Conservation (phyloP, 2,888 invertebrate genomes). For the Spialia ferax region DNA sequence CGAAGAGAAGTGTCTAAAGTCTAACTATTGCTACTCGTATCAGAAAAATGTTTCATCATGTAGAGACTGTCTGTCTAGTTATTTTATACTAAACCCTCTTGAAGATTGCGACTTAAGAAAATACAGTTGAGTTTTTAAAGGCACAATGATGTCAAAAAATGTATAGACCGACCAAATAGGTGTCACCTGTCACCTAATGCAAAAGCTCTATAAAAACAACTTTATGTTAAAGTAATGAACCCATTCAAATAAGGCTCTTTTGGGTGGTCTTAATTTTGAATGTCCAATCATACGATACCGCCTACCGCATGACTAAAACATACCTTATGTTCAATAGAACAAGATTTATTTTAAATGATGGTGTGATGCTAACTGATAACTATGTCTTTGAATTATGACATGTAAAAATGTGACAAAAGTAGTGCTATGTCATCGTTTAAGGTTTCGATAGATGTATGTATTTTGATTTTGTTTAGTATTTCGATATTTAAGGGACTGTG, state of each 20-base stretch:
- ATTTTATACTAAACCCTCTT: not conserved
- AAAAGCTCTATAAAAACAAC: slow-evolving; percentile 53
- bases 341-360: slow-evolving; percentile 6
- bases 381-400: slow-evolving; percentile 24
- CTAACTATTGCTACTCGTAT: no score
- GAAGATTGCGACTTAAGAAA: not conserved
- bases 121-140: not conserved
- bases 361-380: not conserved
- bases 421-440: slow-evolving; percentile 23
- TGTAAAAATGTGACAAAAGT: slow-evolving; percentile 32
- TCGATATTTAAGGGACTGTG: no score
- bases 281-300: slow-evolving; percentile 48
- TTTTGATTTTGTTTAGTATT: not conserved
- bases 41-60: no score
- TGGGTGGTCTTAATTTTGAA: slow-evolving; percentile 62
- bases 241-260: slow-evolving; percentile 55
- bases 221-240: slow-evolving; percentile 57
- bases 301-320: not conserved
- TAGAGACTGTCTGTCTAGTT: not conserved
- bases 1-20: not conserved
- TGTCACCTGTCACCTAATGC: slow-evolving; percentile 57
- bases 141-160: not conserved
- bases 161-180: not conserved
- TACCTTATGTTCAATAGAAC: not conserved
- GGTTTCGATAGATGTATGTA: slow-evolving; percentile 19